phyloP scores from a whole-genome alignment of 2,113 vertebrate genomes.

The Melanerpes formicivorus region DNA sequence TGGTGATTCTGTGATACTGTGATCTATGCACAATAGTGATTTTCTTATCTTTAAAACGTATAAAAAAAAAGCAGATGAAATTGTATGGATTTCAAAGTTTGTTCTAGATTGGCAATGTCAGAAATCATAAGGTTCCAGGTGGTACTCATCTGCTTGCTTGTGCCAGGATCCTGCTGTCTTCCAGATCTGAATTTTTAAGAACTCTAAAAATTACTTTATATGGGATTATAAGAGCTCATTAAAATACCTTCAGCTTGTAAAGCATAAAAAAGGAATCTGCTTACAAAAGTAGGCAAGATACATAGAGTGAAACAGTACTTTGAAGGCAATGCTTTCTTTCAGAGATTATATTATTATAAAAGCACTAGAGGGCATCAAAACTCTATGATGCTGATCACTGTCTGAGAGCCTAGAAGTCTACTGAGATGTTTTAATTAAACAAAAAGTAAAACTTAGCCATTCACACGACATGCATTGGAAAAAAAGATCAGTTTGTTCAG shows the following conservation, averaged over 20 bases:
- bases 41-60: not conserved
- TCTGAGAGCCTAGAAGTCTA: not conserved
- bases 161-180: not conserved
- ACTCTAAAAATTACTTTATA: not conserved
- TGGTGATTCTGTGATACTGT: too few species aligned
- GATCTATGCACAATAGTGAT: not conserved
- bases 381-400: not conserved
- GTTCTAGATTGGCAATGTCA: not conserved
- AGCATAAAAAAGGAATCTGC: not conserved
- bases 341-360: not conserved
- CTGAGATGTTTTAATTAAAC: not conserved
- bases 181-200: not conserved
- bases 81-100: not conserved
- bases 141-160: not conserved
- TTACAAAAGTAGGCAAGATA: not conserved
- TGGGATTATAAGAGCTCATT: not conserved
- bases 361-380: constrained; percentile 67
- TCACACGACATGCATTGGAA: not conserved
- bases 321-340: not conserved
- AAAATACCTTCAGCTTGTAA: not conserved
- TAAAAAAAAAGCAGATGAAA: not conserved
- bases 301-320: not conserved
- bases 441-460: not conserved
- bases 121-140: not conserved
- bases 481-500: not conserved